These are phyloP conservation scores for Mustela nigripes DNA, from an alignment of 2,113 vertebrate genomes.

Conservation along the genomic window DNA sequence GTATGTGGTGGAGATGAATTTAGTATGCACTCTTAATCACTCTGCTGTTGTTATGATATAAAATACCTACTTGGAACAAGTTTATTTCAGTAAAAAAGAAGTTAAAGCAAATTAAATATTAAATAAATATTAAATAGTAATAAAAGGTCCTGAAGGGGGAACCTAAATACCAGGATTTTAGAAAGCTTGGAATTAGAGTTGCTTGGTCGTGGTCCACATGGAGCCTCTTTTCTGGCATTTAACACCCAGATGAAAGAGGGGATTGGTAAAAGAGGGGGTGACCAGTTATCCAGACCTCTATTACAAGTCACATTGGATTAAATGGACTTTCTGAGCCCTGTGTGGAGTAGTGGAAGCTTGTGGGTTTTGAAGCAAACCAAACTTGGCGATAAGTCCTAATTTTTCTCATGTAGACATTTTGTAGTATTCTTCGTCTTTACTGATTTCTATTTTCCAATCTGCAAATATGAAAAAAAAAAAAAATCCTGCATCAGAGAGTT, in stretches of 20 bases:
- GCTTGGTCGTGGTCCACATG: fast-evolving
- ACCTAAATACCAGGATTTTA: not conserved
- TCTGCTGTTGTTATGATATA: not conserved
- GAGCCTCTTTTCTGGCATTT: not conserved
- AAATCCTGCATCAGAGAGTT: not conserved
- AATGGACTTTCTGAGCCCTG: not conserved
- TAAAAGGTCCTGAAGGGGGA: not conserved
- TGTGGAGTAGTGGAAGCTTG: not conserved
- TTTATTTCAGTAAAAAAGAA: not conserved
- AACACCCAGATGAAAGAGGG: not conserved
- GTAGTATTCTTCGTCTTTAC: not conserved
- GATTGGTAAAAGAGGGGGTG: not conserved
- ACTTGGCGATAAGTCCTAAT: not conserved
- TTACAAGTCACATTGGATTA: not conserved
- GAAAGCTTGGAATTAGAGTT: not conserved
- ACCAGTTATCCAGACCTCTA: not conserved
- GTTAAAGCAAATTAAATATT: not conserved
- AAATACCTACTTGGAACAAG: not conserved
- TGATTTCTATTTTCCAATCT: not conserved
- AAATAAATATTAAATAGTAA: not conserved
- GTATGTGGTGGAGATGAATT: not conserved
- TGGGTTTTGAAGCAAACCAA: not conserved
- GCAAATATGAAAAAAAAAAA: not conserved
- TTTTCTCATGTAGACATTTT: not conserved
- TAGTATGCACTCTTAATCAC: not conserved